Percentiles rank a stretch among this genome's conserved stretches.
These are phyloP conservation scores for Lagodon rhomboides DNA, from an alignment of 2,797 vertebrate genomes.

Conservation along the genomic window DNA sequence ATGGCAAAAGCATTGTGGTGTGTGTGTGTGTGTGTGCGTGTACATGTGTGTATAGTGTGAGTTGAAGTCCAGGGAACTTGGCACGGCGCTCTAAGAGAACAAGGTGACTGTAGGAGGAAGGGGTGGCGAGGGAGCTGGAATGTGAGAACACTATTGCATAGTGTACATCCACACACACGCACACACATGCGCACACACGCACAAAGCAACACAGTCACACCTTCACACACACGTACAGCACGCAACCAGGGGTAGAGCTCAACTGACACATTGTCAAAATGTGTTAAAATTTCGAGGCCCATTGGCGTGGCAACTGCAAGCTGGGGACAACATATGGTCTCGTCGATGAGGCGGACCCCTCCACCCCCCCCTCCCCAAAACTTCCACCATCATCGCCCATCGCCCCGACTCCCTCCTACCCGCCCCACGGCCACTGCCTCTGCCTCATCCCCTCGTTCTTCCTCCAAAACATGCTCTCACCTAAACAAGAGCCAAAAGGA, in stretches of 20 bases:
- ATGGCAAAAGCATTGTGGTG: background rate
- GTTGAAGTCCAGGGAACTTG: slow-evolving; percentile 72
- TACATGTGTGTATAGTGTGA: slow-evolving; percentile 23
- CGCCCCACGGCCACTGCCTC: slow-evolving; percentile 15
- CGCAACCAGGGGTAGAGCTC: slow-evolving; percentile 83
- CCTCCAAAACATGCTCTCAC: slow-evolving; percentile 50
- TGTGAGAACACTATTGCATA: slow-evolving; percentile 72
- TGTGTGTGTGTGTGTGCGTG: background rate
- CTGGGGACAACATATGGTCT: slow-evolving; percentile 90
- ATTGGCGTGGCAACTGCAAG: slow-evolving; percentile 87
- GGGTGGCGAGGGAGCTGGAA: slow-evolving; percentile 79
- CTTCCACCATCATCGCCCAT: slow-evolving; percentile 44
- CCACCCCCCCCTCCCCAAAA: slow-evolving; percentile 37
- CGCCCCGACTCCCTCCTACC: slow-evolving; percentile 25
- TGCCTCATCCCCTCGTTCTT: slow-evolving; percentile 36
- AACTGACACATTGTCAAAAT: slow-evolving; percentile 90
- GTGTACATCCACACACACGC: slow-evolving; percentile 37
- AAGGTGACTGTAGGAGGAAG: slow-evolving; percentile 83
- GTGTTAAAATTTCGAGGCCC: slow-evolving; percentile 87
- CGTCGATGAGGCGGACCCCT: slow-evolving; percentile 47
- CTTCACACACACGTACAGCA: slow-evolving; percentile 60
- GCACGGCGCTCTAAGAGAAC: slow-evolving; percentile 66
- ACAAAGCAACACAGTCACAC: slow-evolving; percentile 57
- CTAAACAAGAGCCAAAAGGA: slow-evolving; percentile 64
- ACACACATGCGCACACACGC: slow-evolving; percentile 26